Base-by-base conservation (phyloP, 2,113 vertebrate species). In the Baryphthengus martii region DNA sequence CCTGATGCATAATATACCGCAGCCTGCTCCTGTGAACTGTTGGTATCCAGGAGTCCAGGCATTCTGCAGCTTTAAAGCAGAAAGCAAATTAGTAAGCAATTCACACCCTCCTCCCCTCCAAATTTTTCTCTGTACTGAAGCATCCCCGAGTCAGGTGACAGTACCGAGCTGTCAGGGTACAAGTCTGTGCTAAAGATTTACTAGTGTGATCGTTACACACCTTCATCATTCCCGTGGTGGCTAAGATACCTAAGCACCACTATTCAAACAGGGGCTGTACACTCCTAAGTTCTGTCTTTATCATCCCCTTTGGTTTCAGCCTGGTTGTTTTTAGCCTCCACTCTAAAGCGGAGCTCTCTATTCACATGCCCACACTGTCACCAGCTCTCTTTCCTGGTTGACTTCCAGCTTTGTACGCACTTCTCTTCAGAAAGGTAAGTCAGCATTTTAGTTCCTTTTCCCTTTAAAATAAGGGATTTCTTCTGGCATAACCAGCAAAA, bases 51-150 rank as follows among this genome's bases (percentile, higher is more conserved):
- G 67, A 66, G 58, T 11, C 15, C 49, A 80, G 87, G 45, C 97
- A 98, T 98, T 55, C 85, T 83, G 50, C 28, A 63, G 35, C 81
- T 88, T 33, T 13, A 53, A 93, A 91, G 71, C 28, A 88, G 52
- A 91, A 81, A 92, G 25, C 19, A 74, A 62, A 73, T 83, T 6
- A 83, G 35, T 40, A 67, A 11, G 29, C 56, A 65, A 29, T 77
- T 67, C 74, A 24, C 37, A 33, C 29, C 9, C 24, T 52, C 19
- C 24, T 80, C 59, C 20, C 45, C 59, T 17, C 45, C 33, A 68
- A 3, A 47, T 65, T 75, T 47, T 65, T 61, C 13, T 23, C 63
- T 70, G 37, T 70, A n/a, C 28, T 24, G 63, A 67, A 59, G 17
- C 39, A 39, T 40, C 39, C 28, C 55, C n/a, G 42, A 74, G 31